Percentiles rank a stretch among this genome's conserved stretches.
phyloP scores from a whole-genome alignment of 92 coral and sea anemone species.

The Porites lobata region DNA sequence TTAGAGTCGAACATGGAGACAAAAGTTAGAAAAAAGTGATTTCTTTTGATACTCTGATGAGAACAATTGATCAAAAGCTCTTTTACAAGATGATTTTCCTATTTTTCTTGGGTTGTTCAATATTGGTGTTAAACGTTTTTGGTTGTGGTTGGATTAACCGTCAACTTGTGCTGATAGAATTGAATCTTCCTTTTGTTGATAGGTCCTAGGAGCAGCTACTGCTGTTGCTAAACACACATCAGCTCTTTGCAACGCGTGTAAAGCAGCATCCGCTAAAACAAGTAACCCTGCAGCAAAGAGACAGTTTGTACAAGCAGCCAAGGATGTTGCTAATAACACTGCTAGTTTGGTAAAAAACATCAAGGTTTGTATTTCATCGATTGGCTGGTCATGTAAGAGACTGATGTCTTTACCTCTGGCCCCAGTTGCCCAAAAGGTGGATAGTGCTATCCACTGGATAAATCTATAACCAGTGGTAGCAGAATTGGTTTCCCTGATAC shows the following conservation, averaged over 20 bases:
- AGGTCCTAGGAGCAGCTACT: conserved; percentile 97
- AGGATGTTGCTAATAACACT: conserved; percentile 99
- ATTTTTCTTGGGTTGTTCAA: too few relatives aligned
- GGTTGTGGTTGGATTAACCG: not conserved
- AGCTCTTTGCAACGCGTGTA: conserved; percentile 98
- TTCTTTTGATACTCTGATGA: too few relatives aligned
- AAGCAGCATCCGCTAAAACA: conserved; percentile 98
- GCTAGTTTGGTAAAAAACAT: conserved; percentile 94
- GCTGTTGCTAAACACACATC: conserved; percentile 99
- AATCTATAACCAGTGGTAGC: too few relatives aligned
- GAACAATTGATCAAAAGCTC: too few relatives aligned
- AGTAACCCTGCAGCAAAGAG: conserved; percentile 95
- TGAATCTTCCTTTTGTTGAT: not conserved
- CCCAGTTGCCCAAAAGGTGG: too few relatives aligned
- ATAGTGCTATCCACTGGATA: too few relatives aligned
- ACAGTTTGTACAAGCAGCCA: conserved; percentile 98
- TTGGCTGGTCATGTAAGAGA: not conserved
- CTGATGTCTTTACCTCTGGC: too few relatives aligned
- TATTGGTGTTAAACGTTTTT: too few relatives aligned
- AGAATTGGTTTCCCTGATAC: too few relatives aligned
- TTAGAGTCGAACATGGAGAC: not conserved
- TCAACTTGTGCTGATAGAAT: not conserved
- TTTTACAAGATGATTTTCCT: too few relatives aligned
- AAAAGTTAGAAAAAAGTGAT: not conserved
- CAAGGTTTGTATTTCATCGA: conserved; percentile 70